Evolutionary conservation across 2,113 vertebrate species (phyloP).

Genomic region (Cyprinodon variegatus): DNA sequence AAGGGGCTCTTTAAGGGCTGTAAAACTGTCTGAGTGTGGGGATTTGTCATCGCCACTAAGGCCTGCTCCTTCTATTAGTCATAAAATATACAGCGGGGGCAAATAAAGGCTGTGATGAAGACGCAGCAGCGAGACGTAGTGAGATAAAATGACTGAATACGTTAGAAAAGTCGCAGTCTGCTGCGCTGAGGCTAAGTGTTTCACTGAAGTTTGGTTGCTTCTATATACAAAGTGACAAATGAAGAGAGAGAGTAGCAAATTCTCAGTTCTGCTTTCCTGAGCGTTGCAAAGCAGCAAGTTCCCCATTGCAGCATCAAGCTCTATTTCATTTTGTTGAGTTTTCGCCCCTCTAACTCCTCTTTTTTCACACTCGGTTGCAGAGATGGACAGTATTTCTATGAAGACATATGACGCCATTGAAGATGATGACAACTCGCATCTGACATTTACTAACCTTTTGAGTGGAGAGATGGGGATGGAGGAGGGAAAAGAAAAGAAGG

Average conservation of each 20-base stretch:
- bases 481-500: slow-evolving; percentile 51
- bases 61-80: slow-evolving; percentile 88
- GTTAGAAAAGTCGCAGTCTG: slow-evolving; percentile 25
- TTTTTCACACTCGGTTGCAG: slow-evolving; percentile 23
- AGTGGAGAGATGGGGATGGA: slow-evolving; percentile 71
- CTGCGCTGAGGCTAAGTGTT: slow-evolving; percentile 26
- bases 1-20: slow-evolving; percentile 91
- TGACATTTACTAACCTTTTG: slow-evolving; percentile 89
- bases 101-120: slow-evolving; percentile 81
- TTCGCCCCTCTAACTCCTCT: slow-evolving; percentile 56
- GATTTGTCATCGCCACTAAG: slow-evolving; percentile 90
- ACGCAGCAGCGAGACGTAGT: slow-evolving; percentile 56
- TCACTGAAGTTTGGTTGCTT: slow-evolving; percentile 38
- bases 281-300: slow-evolving; percentile 45
- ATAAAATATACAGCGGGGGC: slow-evolving; percentile 86
- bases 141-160: slow-evolving; percentile 18
- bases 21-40: slow-evolving; percentile 90
- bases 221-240: slow-evolving; percentile 27
- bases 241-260: slow-evolving; percentile 3
- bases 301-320: slow-evolving; percentile 67
- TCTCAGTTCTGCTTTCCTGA: slow-evolving; percentile 24
- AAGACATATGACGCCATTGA: slow-evolving; percentile 79
- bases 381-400: slow-evolving; percentile 64
- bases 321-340: slow-evolving; percentile 62
- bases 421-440: slow-evolving; percentile 84